These are phyloP conservation scores for Aculops lycopersici DNA, from an alignment of 1,140 invertebrate species.

Conservation along the genomic window DNA sequence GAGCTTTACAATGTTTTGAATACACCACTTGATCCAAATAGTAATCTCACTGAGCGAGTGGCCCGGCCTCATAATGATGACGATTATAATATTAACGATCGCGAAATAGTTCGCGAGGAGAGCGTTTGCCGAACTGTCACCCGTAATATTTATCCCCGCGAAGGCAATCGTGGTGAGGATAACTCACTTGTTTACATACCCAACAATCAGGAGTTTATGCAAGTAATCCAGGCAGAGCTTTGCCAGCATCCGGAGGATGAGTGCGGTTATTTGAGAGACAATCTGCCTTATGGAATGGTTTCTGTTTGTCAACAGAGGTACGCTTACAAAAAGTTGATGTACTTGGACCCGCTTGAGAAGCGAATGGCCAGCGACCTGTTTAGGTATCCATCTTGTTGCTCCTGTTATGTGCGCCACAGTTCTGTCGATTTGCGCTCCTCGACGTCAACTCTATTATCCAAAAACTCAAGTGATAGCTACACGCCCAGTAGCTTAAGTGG, in stretches of 20 bases:
- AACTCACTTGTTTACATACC: neutral
- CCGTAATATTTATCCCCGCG: neutral
- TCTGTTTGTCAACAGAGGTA: neutral
- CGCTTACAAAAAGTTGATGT: neutral
- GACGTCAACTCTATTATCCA: too few relatives aligned
- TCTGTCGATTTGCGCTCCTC: too few relatives aligned
- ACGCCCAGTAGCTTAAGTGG: too few relatives aligned
- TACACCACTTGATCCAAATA: too few relatives aligned
- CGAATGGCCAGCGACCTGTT: neutral
- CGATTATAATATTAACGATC: neutral
- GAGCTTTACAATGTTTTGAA: neutral
- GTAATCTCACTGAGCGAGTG: neutral
- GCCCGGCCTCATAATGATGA: too few relatives aligned
- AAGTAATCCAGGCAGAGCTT: neutral
- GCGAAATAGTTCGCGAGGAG: too few relatives aligned
- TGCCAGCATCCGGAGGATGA: neutral
- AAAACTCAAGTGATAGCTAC: too few relatives aligned
- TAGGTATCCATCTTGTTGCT: neutral
- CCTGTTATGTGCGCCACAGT: too few relatives aligned
- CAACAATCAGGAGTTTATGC: neutral
- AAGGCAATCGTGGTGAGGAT: neutral
- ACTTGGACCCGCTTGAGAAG: neutral
- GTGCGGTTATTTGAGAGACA: neutral
- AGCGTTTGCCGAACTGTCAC: neutral
- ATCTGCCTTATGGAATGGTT: neutral